Base-by-base conservation (phyloP, 2,888 invertebrate genomes). In the Stegophylla sp. region DNA sequence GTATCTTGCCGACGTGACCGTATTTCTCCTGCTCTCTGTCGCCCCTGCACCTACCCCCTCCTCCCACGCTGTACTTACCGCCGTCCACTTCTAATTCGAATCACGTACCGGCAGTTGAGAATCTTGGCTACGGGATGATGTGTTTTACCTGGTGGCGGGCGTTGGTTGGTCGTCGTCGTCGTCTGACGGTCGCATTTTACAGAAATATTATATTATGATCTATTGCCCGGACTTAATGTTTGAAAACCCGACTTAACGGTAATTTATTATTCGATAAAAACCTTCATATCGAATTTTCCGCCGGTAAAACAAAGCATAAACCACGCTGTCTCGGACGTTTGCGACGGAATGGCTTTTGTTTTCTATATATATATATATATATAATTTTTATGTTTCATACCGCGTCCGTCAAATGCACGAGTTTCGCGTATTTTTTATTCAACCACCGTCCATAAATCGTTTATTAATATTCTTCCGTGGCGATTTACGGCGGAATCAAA, bases 191-290 rank as follows among this genome's bases (percentile, higher is more conserved):
- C 9, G 13, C 23, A 43, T 66, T 23, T 45, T 66, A 45, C 28
- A 69, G 69, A 51, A 71, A 53, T 41, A 34, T 71, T 51, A 71
- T 71, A 53, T 41, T 20, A 34, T 71, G 71, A 71, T 71, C 71
- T 56, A 71, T 71, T 71, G 71, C 53, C 41, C 17, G 71, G 71
- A 41, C 71, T 71, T 71, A 34, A 34, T 71, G 41, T 71, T 71
- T 41, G 34, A 71, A 71, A 71, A 71, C 53, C 71, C 20, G 15
- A 53, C 53, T 71, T 53, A 53, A 53, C 41, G 71, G n/a, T 71
- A 71, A 67, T 67, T 67, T 67, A 66, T 66, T 66, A 10, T 17
- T 45, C 23, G n/a, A n/a, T n/a, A 4, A 48, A 67, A 67, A 67
- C 67, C 67, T 48, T 67, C 45, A 26, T n/a, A n/a, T 43, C 45